phyloP scores from a whole-genome alignment of 2,113 vertebrate species.

The Neodontobutis hainanensis region DNA sequence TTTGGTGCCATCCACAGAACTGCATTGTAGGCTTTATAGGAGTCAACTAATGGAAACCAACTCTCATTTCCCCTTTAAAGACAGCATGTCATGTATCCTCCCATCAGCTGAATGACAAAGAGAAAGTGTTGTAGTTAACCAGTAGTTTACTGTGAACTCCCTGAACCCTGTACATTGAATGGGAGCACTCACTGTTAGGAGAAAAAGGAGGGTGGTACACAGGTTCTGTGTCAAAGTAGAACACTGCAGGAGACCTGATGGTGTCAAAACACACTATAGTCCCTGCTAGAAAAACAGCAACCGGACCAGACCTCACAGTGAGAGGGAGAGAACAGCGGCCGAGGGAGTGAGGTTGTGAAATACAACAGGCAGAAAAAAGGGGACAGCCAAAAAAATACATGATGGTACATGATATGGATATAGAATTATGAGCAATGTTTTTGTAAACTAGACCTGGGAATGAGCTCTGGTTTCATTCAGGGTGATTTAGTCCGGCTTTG shows the following conservation, averaged over 20 bases:
- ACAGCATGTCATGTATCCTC: neutral
- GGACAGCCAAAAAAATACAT: neutral
- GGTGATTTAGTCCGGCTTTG: conserved; percentile 8
- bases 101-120: conserved; percentile 44
- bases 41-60: neutral
- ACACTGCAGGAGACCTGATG: conserved; percentile 54
- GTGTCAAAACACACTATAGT: conserved; percentile 60
- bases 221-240: conserved; percentile 22
- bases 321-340: conserved; percentile 22
- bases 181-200: conserved; percentile 4
- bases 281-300: conserved; percentile 47
- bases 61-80: neutral
- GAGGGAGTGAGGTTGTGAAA: conserved; percentile 6
- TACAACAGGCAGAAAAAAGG: conserved; percentile 2
- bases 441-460: conserved; percentile 9
- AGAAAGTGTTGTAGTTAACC: conserved; percentile 17
- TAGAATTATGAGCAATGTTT: conserved; percentile 16
- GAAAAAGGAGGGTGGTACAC: conserved; percentile 3
- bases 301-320: conserved; percentile 61
- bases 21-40: neutral
- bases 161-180: conserved; percentile 44
- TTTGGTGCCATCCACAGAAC: conserved; percentile 5
- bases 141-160: conserved; percentile 44
- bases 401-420: neutral
- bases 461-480: conserved; percentile 1